Conservation (phyloP, 2,888 invertebrate genomes). For the Protodeltote pygarga region DNA sequence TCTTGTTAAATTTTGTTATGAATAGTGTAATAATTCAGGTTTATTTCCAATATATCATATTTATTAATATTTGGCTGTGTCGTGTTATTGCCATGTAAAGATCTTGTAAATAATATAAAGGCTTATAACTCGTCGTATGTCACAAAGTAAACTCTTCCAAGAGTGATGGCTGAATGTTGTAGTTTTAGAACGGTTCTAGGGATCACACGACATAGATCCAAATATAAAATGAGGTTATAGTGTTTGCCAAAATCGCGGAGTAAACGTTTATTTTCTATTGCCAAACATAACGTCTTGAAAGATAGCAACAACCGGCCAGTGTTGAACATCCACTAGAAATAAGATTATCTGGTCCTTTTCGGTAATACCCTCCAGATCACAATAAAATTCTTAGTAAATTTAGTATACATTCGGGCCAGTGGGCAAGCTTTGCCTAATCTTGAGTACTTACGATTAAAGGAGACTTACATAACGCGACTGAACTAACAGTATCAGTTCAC, state of each 20-base stretch:
- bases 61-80: slow-evolving; percentile 56
- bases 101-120: slow-evolving; percentile 66
- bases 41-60: slow-evolving; percentile 58
- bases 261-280: slow-evolving; percentile 68
- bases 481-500: slow-evolving; percentile 6
- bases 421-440: slow-evolving; percentile 23
- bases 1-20: slow-evolving; percentile 82
- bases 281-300: slow-evolving; percentile 70
- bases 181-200: slow-evolving; percentile 54
- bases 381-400: slow-evolving; percentile 78
- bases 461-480: slow-evolving; percentile 29
- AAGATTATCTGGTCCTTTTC: slow-evolving; percentile 80
- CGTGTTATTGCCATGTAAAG: slow-evolving; percentile 59
- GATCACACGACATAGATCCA: slow-evolving; percentile 55
- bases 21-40: slow-evolving; percentile 76
- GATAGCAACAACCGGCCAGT: slow-evolving; percentile 82
- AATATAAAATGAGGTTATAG: slow-evolving; percentile 58
- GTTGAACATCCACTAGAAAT: slow-evolving; percentile 82
- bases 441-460: slow-evolving; percentile 26
- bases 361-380: slow-evolving; percentile 81
- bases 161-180: slow-evolving; percentile 53
- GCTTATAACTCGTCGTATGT: slow-evolving; percentile 65
- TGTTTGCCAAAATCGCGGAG: slow-evolving; percentile 69
- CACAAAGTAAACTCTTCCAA: slow-evolving; percentile 65
- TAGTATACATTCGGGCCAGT: slow-evolving; percentile 73